Base-by-base conservation (phyloP, 2,888 invertebrate genomes). In the Ectemnius cavifrons region DNA sequence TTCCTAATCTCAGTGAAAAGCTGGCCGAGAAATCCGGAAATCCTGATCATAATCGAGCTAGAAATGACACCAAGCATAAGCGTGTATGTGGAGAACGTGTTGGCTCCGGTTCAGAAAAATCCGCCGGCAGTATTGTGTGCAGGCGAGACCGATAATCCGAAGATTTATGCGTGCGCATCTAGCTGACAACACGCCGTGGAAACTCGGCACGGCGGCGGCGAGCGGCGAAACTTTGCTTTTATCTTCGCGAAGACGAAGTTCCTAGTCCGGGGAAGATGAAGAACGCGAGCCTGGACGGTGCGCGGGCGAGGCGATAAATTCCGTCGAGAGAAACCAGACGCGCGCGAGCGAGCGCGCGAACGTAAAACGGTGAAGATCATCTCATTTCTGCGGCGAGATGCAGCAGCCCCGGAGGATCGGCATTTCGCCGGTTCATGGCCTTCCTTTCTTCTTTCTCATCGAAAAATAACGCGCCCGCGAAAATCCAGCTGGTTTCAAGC, bases 161-260 rank as follows among this genome's bases (percentile, higher is more conserved):
- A 49, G 79, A 82, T 83, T 83, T 83, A 83, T 74, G 83, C 83
- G 81, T 73, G 73, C 68, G 80, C 79, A 76, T 76, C 37, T 11
- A 62, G 70, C 63, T 59, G 61, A 61, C 69, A 77, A 70, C 79
- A 45, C 20, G 8, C 28, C 61, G 37, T 11, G 37, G 37, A 37
- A 37, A 37, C 37, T 11, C 37, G 37, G 23, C 23, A 2, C 20
- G 20, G 23, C 2, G 23, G 23, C 23, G 23, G 23, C 23, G 23
- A 23, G 23, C 23, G 23, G 47, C 58, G 73, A 75, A 83, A 83
- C 81, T 83, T 83, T 74, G 83, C 83, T 83, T 83, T 83, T 83
- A 83, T 83, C 83, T 83, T 81, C 63, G 70, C 74, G 37, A 16
- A 4, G 71, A 82, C 5, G 8, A 37, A 82, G 68, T 80, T 82